These are phyloP conservation scores for Magallana gigas DNA, from an alignment of 1,140 invertebrate genomes.

Conservation along the genomic window DNA sequence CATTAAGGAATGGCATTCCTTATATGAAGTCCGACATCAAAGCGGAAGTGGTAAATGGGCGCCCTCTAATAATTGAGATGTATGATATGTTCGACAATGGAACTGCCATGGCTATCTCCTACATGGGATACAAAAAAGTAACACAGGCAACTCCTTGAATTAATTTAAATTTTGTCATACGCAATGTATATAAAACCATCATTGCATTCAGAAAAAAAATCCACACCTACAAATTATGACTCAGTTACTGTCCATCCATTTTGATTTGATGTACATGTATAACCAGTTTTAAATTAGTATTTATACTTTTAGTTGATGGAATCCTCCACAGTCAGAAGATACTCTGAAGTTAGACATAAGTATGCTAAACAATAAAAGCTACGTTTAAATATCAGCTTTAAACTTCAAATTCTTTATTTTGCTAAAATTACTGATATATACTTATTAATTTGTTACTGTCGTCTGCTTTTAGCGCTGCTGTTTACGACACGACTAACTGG, in stretches of 20 bases:
- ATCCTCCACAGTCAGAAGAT: constrained; percentile 8
- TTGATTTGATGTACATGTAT: no score
- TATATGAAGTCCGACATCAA: constrained; percentile 44
- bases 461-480: background rate
- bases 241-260: no score
- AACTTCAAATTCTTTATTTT: no score
- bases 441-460: no score
- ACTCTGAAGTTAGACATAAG: constrained; percentile 41
- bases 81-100: constrained; percentile 37
- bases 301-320: constrained; percentile 29
- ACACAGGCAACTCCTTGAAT: no score
- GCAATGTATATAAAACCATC: no score
- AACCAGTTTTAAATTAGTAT: no score
- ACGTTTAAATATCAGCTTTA: no score
- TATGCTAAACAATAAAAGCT: background rate
- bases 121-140: constrained; percentile 45
- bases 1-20: constrained; percentile 33
- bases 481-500: constrained; percentile 41
- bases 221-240: no score
- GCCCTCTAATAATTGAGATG: constrained; percentile 33
- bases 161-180: no score
- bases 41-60: constrained; percentile 36
- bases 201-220: no score
- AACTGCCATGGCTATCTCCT: constrained; percentile 41
- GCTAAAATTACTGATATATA: no score